Conservation (phyloP, 2,113 vertebrate genomes). For the Hypomesus transpacificus region DNA sequence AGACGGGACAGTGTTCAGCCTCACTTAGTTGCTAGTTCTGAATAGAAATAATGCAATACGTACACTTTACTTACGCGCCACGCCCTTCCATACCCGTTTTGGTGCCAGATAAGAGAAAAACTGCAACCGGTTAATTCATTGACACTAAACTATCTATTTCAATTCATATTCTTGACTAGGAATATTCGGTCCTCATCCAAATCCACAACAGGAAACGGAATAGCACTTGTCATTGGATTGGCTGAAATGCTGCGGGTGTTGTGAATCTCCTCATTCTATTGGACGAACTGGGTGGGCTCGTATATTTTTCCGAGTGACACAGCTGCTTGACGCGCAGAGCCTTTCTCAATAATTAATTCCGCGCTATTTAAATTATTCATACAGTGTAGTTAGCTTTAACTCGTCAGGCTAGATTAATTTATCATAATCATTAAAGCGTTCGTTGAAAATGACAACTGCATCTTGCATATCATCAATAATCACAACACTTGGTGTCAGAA, state of each 20-base stretch:
- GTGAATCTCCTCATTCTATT: slow-evolving; percentile 45
- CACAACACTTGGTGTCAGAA: no score
- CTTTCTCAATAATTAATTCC: slow-evolving; percentile 68
- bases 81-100: slow-evolving; percentile 6
- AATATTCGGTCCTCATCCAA: slow-evolving; percentile 44
- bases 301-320: slow-evolving; percentile 24
- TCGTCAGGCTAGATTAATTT: slow-evolving; percentile 23
- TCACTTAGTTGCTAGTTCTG: no score
- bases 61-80: slow-evolving; percentile 43
- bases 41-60: no score
- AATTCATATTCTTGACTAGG: slow-evolving; percentile 43
- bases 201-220: slow-evolving; percentile 65
- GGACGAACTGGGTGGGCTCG: slow-evolving; percentile 38
- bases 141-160: not conserved
- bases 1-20: not conserved
- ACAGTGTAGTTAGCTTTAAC: slow-evolving; percentile 33
- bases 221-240: slow-evolving; percentile 57
- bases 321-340: slow-evolving; percentile 37
- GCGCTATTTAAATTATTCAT: slow-evolving; percentile 59
- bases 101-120: not conserved
- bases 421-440: not conserved
- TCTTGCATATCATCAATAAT: no score
- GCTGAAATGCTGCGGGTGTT: slow-evolving; percentile 29
- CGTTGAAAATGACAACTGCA: no score
- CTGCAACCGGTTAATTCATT: slow-evolving; percentile 4